Percentiles rank a stretch among this genome's conserved stretches.
phyloP scores from a whole-genome alignment of 1,140 invertebrate genomes.

The Atta cephalotes region DNA sequence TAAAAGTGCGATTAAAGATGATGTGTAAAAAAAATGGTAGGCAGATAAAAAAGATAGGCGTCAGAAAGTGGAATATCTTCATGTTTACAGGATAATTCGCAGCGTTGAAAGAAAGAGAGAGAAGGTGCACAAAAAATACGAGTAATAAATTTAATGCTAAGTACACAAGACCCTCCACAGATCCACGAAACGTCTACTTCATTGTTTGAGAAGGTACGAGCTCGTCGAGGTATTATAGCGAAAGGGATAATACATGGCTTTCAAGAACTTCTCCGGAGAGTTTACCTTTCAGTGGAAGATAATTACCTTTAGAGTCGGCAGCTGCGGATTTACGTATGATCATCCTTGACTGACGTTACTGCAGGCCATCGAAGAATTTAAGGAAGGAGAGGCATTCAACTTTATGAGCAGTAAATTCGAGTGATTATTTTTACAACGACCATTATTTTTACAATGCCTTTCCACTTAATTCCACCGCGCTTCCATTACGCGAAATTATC shows the following conservation, averaged over 20 bases:
- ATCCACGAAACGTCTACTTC: constrained; percentile 27
- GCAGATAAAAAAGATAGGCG: background rate
- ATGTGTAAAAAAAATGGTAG: constrained; percentile 27
- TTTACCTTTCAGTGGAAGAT: constrained; percentile 53
- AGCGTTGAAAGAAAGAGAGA: background rate
- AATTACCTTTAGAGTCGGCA: constrained; percentile 50
- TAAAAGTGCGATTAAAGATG: constrained; percentile 58
- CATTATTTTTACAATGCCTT: constrained; percentile 66
- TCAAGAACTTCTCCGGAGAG: constrained; percentile 42
- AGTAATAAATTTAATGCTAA: constrained; percentile 58
- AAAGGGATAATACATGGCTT: constrained; percentile 53
- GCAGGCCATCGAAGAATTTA: background rate
- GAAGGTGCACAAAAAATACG: constrained; percentile 10
- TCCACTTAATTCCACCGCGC: constrained; percentile 36
- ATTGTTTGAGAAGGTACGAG: constrained; percentile 45
- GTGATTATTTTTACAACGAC: constrained; percentile 9
- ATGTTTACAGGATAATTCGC: constrained; percentile 24
- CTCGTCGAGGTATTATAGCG: constrained; percentile 51
- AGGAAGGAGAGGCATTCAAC: background rate
- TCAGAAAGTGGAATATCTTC: constrained; percentile 14
- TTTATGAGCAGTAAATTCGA: constrained; percentile 46
- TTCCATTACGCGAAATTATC: constrained; percentile 67
- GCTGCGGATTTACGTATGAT: constrained; percentile 46
- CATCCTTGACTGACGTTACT: constrained; percentile 16
- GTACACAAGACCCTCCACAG: constrained; percentile 18